phyloP scores from a whole-genome alignment of 2,113 vertebrate genomes.

The Pluvialis apricaria region DNA sequence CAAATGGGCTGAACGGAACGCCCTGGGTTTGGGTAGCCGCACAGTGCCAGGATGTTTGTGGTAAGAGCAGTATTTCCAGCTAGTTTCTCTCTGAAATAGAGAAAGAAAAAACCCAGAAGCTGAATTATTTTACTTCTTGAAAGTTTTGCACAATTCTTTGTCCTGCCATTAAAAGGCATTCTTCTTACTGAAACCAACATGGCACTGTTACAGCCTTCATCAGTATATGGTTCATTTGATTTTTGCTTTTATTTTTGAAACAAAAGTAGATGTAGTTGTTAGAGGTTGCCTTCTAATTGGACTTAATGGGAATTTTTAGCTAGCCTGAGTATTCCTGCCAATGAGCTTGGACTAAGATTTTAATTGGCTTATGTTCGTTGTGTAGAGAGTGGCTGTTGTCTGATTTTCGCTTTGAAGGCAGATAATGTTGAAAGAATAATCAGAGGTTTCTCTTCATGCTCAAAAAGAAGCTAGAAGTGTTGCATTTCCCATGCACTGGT shows the following conservation, averaged over 20 bases:
- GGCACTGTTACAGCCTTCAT: background rate
- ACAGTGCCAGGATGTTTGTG: background rate
- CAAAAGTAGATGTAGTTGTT: constrained; percentile 57
- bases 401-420: background rate
- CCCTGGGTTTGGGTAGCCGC: background rate
- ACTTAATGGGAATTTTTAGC: constrained; percentile 1
- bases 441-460: background rate
- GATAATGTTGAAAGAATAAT: background rate
- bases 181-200: background rate
- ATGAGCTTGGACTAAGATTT: constrained; percentile 51
- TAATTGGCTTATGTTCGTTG: constrained; percentile 37
- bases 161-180: background rate
- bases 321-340: constrained; percentile 1
- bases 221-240: constrained; percentile 14
- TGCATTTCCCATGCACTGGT: background rate
- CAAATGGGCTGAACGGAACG: rapidly evolving
- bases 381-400: background rate
- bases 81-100: background rate
- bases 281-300: constrained; percentile 18
- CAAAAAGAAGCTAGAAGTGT: background rate
- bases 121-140: background rate
- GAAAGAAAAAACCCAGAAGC: background rate
- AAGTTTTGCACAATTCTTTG: background rate
- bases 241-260: constrained; percentile 48
- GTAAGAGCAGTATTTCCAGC: background rate